Conservation (phyloP, 2,113 vertebrate species). For the Lethenteron camtschaticum region DNA sequence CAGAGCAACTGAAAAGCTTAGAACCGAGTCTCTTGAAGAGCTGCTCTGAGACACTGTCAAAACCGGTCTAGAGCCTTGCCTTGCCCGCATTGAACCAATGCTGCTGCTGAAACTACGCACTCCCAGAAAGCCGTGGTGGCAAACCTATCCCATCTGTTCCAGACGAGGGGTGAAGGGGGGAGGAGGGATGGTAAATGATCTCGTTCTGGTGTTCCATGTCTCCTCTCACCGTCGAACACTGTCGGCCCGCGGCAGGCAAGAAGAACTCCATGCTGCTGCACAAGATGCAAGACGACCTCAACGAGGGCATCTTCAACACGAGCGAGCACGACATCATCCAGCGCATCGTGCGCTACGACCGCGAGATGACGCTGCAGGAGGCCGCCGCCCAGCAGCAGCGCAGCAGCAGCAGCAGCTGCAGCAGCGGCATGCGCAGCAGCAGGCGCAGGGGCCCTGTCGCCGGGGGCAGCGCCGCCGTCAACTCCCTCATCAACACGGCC, state of each 20-base stretch:
- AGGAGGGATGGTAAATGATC: too few species aligned
- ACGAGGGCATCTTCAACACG: constrained; percentile 79
- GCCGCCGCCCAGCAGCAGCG: neutral
- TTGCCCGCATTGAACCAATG: too few species aligned
- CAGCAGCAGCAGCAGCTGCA: neutral
- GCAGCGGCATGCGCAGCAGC: neutral
- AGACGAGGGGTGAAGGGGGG: too few species aligned
- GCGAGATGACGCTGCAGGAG: constrained; percentile 56
- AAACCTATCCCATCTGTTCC: too few species aligned
- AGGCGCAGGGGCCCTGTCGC: neutral
- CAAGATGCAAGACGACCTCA: constrained; percentile 91
- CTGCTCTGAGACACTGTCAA: too few species aligned
- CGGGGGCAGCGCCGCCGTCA: constrained; percentile 1
- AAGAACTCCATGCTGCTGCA: constrained; percentile 91
- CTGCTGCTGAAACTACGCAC: too few species aligned
- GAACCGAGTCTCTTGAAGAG: too few species aligned
- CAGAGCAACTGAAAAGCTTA: too few species aligned
- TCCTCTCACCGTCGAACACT: constrained; percentile 8
- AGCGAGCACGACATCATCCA: constrained; percentile 97
- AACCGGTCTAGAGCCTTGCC: too few species aligned
- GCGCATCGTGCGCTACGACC: constrained; percentile 89
- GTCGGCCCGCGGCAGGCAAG: constrained; percentile 36
- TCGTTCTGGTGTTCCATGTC: neutral
- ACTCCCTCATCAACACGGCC: neutral
- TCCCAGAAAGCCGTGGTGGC: too few species aligned